Evolutionary conservation across 1,140 invertebrate species (phyloP).

Genomic region (Rhyzopertha dominica): DNA sequence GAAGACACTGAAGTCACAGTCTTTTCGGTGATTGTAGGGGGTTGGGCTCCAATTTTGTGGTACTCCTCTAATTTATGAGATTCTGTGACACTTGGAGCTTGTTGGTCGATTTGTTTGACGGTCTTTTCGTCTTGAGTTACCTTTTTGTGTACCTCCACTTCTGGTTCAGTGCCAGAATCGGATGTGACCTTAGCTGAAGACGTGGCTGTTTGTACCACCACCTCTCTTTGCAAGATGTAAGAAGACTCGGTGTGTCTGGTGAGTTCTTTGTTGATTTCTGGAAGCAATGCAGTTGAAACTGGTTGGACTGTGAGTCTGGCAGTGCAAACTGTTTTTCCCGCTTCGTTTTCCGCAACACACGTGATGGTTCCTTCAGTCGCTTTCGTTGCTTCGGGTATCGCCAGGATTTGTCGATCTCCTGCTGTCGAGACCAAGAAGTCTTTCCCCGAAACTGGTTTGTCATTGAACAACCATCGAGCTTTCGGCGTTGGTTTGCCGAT

Average conservation of each 20-base stretch:
- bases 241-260: constrained; percentile 35
- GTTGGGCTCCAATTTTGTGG: constrained; percentile 45
- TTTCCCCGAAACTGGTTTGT: constrained; percentile 61
- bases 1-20: constrained; percentile 24
- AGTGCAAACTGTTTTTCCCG: constrained; percentile 63
- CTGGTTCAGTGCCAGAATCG: constrained; percentile 34
- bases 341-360: constrained; percentile 70
- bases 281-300: constrained; percentile 42
- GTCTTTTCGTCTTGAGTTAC: constrained; percentile 39
- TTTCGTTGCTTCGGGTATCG: constrained; percentile 54
- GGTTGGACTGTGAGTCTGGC: constrained; percentile 54
- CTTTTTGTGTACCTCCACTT: constrained; percentile 43
- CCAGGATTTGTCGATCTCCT: constrained; percentile 64
- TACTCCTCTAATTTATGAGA: constrained; percentile 52
- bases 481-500: constrained; percentile 68
- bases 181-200: constrained; percentile 37
- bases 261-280: constrained; percentile 26
- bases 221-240: constrained; percentile 45
- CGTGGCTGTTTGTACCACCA: constrained; percentile 45
- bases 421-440: constrained; percentile 66
- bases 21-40: constrained; percentile 37
- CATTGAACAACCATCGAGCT: constrained; percentile 71
- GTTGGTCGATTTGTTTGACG: constrained; percentile 42
- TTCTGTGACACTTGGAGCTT: constrained; percentile 39
- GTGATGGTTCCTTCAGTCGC: constrained; percentile 63